A percentile compares a stretch with the other conserved stretches of the same genome.
Evolutionary conservation across 2,797 vertebrate genomes (phyloP).

Genomic region (Rhinogobio ventralis): DNA sequence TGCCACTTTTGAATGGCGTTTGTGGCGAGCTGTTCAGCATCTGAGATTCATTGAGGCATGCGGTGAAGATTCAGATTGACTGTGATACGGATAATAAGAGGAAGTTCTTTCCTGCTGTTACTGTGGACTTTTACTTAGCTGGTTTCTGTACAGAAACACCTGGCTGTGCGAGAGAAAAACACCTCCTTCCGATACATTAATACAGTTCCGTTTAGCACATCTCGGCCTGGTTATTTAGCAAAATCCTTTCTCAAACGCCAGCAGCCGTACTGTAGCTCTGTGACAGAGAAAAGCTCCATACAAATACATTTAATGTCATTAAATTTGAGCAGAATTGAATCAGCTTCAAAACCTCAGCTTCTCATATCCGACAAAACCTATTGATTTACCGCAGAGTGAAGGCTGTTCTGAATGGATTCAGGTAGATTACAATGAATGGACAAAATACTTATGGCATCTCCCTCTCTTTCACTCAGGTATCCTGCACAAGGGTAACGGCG

Average conservation of each 20-base stretch:
- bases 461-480: slow-evolving; percentile 80
- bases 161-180: slow-evolving; percentile 38
- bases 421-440: not conserved
- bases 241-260: slow-evolving; percentile 31
- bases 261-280: slow-evolving; percentile 25
- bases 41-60: slow-evolving; percentile 23
- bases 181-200: slow-evolving; percentile 29
- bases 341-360: slow-evolving; percentile 23
- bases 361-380: not conserved
- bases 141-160: slow-evolving; percentile 14
- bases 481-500: slow-evolving; percentile 97
- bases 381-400: slow-evolving; percentile 9
- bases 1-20: slow-evolving; percentile 9
- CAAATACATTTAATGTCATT: slow-evolving; percentile 45
- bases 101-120: slow-evolving; percentile 32
- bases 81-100: slow-evolving; percentile 33
- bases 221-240: slow-evolving; percentile 18
- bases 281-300: slow-evolving; percentile 9
- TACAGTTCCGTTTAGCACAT: slow-evolving; percentile 39
- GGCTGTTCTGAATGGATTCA: not conserved
- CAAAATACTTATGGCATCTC: slow-evolving; percentile 8
- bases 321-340: slow-evolving; percentile 37
- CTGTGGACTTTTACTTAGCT: slow-evolving; percentile 34
- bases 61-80: slow-evolving; percentile 39
- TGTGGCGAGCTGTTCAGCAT: not conserved